Evolutionary conservation across 2,113 vertebrate genomes (phyloP).

Genomic region (Rousettus leschenaultii): DNA sequence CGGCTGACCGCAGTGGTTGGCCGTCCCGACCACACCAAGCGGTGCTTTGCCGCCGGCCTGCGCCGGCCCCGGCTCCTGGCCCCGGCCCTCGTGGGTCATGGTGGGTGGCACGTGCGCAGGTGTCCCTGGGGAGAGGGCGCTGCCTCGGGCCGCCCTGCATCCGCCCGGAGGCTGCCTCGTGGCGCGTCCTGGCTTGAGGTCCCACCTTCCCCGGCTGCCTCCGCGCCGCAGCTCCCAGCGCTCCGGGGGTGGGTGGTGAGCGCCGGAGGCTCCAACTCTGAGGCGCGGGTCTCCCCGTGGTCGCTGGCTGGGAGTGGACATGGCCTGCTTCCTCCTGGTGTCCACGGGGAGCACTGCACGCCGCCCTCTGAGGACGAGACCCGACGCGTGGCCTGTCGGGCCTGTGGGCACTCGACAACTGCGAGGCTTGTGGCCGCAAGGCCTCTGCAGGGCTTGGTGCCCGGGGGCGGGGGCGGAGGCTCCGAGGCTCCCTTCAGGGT

Average conservation of each 20-base stretch:
- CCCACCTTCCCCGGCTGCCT: background rate
- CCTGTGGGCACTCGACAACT: background rate
- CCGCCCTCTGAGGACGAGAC: background rate
- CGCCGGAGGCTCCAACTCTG: background rate
- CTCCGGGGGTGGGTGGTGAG: background rate
- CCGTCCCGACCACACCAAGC: too few relatives aligned
- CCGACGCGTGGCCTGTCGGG: background rate
- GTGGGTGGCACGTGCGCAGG: too few relatives aligned
- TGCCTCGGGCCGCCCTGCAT: background rate
- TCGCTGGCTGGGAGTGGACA: too few relatives aligned
- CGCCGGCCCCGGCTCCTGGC: too few relatives aligned
- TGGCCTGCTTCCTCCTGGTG: too few relatives aligned
- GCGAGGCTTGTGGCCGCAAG: background rate
- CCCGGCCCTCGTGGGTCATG: too few relatives aligned
- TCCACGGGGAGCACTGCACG: too few relatives aligned
- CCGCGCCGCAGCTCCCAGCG: background rate
- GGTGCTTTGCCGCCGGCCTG: too few relatives aligned
- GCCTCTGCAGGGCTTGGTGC: too few relatives aligned
- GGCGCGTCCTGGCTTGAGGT: background rate
- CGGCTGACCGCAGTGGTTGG: background rate
- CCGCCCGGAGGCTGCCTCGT: background rate
- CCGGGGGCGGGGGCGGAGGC: too few relatives aligned
- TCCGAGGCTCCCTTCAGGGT: too few relatives aligned
- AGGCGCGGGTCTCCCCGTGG: too few relatives aligned
- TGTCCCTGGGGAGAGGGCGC: background rate